Base-by-base conservation (phyloP, 2,888 invertebrate species). In the Eristalis arbustorum region DNA sequence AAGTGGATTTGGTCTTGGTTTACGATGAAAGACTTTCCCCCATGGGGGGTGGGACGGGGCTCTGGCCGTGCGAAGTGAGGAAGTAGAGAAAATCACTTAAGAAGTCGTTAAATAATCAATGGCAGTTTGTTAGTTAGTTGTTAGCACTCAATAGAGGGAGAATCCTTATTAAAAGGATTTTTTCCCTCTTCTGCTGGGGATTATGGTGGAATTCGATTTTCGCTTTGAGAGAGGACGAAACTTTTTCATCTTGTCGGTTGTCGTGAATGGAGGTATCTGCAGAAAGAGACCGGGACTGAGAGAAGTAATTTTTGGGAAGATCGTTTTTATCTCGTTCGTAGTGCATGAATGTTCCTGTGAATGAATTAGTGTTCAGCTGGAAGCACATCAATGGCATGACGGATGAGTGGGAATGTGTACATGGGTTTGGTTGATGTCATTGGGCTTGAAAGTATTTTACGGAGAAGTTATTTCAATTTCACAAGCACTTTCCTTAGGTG, bases 81-180 rank as follows among this genome's bases (percentile, higher is more conserved):
- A 6, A 6, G 75, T 18, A 18, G 69, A 56, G 62, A 87, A 84
- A 91, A 92, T 91, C 92, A 92, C 92, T 92, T 92, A 92, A 91
- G 91, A 92, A 91, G 91, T 91, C 91, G 91, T 92, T 92, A 91
- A 92, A 92, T 92, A 92, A 92, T 92, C 92, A 92, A 92, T 92
- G 92, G 87, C 67, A 82, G 82, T 87, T 83, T 75, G 87, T 82
- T 82, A 82, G 85, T 87, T 87, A 78, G 87, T 82, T 87, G 87
- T 87, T 82, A 87, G 87, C 71, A 82, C 81, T 81, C 77, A 85
- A 81, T 77, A 31, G 57, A 13, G 62, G 56, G 57, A 59, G 18
- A 68, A n/a, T 75, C 59, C 75, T 78, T 82, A 82, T 83, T 78
- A 87, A 82, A 78, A 79, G 78, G 75, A 68, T 76, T 72, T 71